Conservation (phyloP, 2,113 vertebrate genomes). For the Campylorhamphus procurvoides region DNA sequence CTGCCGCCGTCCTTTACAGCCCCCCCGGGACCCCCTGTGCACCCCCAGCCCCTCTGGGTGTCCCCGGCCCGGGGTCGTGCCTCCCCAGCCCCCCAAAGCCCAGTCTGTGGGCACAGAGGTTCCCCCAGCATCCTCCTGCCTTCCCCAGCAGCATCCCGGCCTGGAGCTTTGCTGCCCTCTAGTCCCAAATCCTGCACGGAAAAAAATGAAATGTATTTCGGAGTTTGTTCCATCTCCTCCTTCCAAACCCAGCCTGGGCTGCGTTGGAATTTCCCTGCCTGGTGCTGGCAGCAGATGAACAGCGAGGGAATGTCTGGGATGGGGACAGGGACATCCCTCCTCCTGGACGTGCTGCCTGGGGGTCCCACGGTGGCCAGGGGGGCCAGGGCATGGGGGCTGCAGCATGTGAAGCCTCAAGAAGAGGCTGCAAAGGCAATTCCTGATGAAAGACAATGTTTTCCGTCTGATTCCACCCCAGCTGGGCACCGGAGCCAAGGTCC, state of each 20-base stretch:
- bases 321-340: background rate
- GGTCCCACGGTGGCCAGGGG: accelerated
- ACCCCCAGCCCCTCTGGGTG: background rate
- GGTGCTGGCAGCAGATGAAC: background rate
- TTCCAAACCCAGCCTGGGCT: background rate
- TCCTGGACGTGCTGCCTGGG: accelerated
- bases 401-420: accelerated
- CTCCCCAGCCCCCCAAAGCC: background rate
- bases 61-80: accelerated
- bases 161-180: slow-evolving; percentile 64
- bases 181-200: background rate
- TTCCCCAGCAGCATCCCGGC: background rate
- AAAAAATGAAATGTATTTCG: too few species aligned
- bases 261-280: background rate
- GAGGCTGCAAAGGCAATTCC: background rate
- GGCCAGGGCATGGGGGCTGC: background rate
- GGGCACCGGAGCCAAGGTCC: background rate
- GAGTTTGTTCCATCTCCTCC: background rate
- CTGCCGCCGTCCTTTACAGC: background rate
- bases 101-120: accelerated
- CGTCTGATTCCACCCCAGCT: background rate
- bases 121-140: background rate
- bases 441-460: background rate
- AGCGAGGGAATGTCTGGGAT: background rate
- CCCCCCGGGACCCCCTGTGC: background rate